Evolutionary conservation across 2,888 invertebrate genomes (phyloP), one percentile per base, ranked within the genome.

Genomic region (Hemithea aestivaria): DNA sequence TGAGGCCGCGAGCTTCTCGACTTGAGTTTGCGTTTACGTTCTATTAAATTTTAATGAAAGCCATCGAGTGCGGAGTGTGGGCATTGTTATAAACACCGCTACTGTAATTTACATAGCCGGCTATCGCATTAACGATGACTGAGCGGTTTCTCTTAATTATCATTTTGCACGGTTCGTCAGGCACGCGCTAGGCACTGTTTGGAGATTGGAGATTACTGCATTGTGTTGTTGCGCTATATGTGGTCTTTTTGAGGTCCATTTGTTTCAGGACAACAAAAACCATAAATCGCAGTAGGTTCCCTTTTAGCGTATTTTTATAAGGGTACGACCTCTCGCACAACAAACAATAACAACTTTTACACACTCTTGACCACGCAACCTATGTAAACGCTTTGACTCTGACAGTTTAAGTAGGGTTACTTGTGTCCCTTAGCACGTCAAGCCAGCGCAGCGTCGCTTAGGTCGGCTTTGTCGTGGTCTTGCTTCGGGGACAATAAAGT

Each of bases 91-190:
- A 71, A 80, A 71, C 73, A 76, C 63, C 56, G 50, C 56, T 56
- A 51, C 58, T 68, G 73, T 81, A 79, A 82, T 81, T 81, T 83
- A 78, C 79, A 78, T 73, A 59, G 71, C 60, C 71, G 68, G 77
- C 79, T 82, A 81, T 81, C 81, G 75, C 73, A 81, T 83, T 81
- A 78, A 78, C 73, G 79, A 82, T 84, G 85, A 84, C 82, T 76
- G 83, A 79, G 82, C 82, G 79, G 82, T 79, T 84, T 81, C 81
- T 80, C 76, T 84, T 87, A 84, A 87, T 87, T 87, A 87, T 85
- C 80, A 84, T 85, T 87, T 82, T 78, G 80, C 79, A 82, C 75
- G 84, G 82, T 82, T 82, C 83, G 85, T 79, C 83, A 79, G 73
- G 52, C 75, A 68, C 74, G 68, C 67, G 73, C 64, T 66, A 58